phyloP scores from a whole-genome alignment of 2,888 invertebrate species.

The Nephrotoma appendiculata region DNA sequence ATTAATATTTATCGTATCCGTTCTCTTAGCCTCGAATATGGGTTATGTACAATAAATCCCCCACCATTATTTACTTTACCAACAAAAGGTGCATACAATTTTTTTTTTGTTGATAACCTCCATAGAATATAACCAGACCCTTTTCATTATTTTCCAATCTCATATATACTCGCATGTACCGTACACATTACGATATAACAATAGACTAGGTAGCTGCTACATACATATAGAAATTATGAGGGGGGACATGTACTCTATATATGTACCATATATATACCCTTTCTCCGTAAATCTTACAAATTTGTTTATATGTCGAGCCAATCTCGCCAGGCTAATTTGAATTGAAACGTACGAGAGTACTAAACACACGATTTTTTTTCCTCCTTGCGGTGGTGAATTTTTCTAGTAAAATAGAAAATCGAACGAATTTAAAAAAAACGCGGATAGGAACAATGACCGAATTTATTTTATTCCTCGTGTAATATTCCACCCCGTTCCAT shows the following conservation, averaged over 20 bases:
- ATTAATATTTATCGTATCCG: not conserved
- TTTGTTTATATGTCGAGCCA: not conserved
- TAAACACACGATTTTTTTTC: not conserved
- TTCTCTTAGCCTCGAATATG: not conserved
- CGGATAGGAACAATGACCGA: not conserved
- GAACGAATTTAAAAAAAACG: not conserved
- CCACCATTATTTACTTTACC: not conserved
- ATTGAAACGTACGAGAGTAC: not conserved
- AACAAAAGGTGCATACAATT: not conserved
- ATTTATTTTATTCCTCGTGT: not conserved
- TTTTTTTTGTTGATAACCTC: not conserved
- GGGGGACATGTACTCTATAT: not conserved
- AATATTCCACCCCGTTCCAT: not conserved
- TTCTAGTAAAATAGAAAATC: not conserved
- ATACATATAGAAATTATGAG: not conserved
- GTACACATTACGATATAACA: not conserved
- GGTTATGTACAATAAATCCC: not conserved
- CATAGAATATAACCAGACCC: not conserved
- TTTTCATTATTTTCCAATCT: not conserved
- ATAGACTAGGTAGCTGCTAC: not conserved
- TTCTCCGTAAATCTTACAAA: not conserved
- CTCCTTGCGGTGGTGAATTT: not conserved
- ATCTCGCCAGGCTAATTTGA: not conserved
- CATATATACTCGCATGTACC: not conserved
- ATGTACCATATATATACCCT: not conserved